These are phyloP conservation scores for Cordylochernes scorpioides DNA, from an alignment of 2,888 invertebrate genomes.

Conservation along the genomic window DNA sequence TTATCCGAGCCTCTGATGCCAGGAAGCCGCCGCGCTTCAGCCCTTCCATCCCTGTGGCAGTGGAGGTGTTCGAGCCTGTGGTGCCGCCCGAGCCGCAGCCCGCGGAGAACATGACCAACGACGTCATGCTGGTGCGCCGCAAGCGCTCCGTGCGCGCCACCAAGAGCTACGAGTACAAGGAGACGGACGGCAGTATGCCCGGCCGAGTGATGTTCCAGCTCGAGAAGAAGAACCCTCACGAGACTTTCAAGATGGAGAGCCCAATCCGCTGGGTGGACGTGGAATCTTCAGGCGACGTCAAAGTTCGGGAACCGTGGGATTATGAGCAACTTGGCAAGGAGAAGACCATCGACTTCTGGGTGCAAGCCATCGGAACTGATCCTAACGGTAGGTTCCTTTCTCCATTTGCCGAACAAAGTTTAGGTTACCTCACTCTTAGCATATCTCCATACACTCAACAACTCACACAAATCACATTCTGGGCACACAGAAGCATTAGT, in stretches of 20 bases:
- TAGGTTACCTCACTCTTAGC: too few relatives aligned
- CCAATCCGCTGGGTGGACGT: conserved; percentile 78
- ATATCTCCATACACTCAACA: too few relatives aligned
- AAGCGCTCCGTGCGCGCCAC: conserved; percentile 41
- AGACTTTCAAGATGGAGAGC: conserved; percentile 72
- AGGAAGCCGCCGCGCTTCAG: conserved; percentile 24
- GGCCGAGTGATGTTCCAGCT: conserved; percentile 63
- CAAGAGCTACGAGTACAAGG: conserved; percentile 67
- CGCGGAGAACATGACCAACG: background rate
- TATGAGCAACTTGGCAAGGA: conserved; percentile 77
- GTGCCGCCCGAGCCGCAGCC: background rate
- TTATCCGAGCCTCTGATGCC: conserved; percentile 55
- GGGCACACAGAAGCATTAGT: too few relatives aligned
- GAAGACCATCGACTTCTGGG: conserved; percentile 87
- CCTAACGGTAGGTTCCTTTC: too few relatives aligned
- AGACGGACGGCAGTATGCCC: conserved; percentile 63
- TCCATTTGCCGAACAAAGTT: too few relatives aligned
- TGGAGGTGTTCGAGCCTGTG: conserved; percentile 14
- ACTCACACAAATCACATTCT: too few relatives aligned
- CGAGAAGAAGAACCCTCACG: conserved; percentile 69
- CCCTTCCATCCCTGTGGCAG: conserved; percentile 7
- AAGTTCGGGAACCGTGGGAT: conserved; percentile 88
- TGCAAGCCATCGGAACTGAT: conserved; percentile 70
- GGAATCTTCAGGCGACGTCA: conserved; percentile 64
- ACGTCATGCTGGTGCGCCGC: conserved; percentile 4